Percentiles rank a stretch among this genome's conserved stretches.
These are phyloP conservation scores for Chionoecetes opilio DNA, from an alignment of 1,140 invertebrate species.

Conservation along the genomic window DNA sequence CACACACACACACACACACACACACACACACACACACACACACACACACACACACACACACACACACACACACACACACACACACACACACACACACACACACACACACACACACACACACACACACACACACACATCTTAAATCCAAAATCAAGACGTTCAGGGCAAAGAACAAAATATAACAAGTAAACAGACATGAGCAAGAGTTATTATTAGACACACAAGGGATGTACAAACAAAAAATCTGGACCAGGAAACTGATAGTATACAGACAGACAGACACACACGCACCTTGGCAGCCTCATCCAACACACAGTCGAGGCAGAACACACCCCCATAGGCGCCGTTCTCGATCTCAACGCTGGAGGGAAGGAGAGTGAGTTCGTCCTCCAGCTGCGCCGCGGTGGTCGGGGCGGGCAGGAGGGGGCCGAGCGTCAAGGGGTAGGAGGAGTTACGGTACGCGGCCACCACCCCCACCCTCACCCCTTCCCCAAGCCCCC, in stretches of 20 bases:
- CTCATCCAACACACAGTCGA: conserved; percentile 74
- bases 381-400: conserved; percentile 70
- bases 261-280: too few species aligned
- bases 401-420: conserved; percentile 75
- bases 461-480: conserved; percentile 76
- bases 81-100: background rate
- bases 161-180: too few species aligned
- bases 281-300: conserved; percentile 71
- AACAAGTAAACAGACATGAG: too few species aligned
- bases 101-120: background rate
- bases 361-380: conserved; percentile 71
- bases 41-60: background rate
- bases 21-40: background rate
- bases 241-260: too few species aligned
- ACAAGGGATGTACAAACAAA: too few species aligned
- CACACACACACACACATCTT: too few species aligned
- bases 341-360: conserved; percentile 75
- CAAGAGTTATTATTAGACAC: too few species aligned
- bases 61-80: background rate
- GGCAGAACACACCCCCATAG: conserved; percentile 78
- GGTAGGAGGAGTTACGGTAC: conserved; percentile 79
- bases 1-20: background rate
- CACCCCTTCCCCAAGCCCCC: conserved; percentile 72
- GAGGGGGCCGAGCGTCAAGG: conserved; percentile 76
- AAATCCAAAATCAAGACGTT: too few species aligned